Evolutionary conservation across 2,888 invertebrate genomes (phyloP).

Genomic region (Aspidiotus rigidus): DNA sequence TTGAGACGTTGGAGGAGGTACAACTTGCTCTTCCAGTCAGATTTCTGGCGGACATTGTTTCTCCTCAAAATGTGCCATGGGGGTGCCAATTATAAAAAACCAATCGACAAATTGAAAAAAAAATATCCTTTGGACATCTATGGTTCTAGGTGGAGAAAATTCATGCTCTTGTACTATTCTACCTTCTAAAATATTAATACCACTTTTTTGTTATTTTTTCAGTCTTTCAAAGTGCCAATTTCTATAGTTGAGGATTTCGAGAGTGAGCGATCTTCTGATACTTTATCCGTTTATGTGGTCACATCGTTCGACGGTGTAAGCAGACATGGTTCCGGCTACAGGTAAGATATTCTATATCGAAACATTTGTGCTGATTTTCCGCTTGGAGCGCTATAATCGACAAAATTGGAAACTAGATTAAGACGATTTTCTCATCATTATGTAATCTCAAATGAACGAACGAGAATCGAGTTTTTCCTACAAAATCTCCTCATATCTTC

Average conservation of each 20-base stretch:
- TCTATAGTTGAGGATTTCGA: slow-evolving; percentile 17
- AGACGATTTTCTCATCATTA: not conserved
- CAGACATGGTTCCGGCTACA: slow-evolving; percentile 16
- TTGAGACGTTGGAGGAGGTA: too few species aligned
- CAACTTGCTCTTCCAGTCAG: too few species aligned
- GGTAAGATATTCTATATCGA: not conserved
- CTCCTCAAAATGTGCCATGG: too few species aligned
- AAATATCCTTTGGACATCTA: too few species aligned
- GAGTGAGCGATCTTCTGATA: slow-evolving; percentile 5
- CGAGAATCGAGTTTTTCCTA: too few species aligned
- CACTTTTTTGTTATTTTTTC: not conserved
- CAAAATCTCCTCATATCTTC: too few species aligned
- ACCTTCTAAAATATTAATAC: not conserved
- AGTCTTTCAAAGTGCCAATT: slow-evolving; percentile 22
- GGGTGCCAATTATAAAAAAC: too few species aligned
- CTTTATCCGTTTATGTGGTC: slow-evolving; percentile 22
- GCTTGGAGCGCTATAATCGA: not conserved
- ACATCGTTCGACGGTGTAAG: slow-evolving; percentile 17
- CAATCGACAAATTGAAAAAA: too few species aligned
- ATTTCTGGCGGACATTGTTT: too few species aligned
- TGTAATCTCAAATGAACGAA: not conserved
- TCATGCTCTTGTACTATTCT: too few species aligned
- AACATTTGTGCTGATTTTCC: not conserved
- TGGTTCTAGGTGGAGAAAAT: too few species aligned
- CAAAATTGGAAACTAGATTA: not conserved